phyloP scores from a whole-genome alignment of 2,113 vertebrate genomes.

The Alaudala cheleensis region DNA sequence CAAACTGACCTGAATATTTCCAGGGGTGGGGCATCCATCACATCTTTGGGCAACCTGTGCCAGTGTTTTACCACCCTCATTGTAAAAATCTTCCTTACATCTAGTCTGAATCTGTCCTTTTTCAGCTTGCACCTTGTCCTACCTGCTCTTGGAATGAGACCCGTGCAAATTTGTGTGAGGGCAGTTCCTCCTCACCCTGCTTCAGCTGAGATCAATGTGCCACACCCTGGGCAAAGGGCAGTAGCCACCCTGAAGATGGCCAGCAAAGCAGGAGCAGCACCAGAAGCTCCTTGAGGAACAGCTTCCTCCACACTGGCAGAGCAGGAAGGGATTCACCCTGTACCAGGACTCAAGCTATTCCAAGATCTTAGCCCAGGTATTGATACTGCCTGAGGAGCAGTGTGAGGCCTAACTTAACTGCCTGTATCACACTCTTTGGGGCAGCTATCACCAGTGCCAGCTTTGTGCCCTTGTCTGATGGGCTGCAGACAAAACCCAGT shows the following conservation, averaged over 20 bases:
- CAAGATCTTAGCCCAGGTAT: background rate
- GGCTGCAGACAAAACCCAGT: background rate
- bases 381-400: background rate
- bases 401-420: background rate
- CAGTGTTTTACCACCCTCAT: background rate
- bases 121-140: background rate
- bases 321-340: background rate
- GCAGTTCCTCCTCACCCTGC: background rate
- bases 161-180: background rate
- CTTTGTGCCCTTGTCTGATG: background rate
- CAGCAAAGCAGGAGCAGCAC: background rate
- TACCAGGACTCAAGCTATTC: background rate
- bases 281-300: background rate
- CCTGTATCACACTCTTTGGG: background rate
- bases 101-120: background rate
- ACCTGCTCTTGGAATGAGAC: background rate
- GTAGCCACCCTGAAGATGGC: background rate
- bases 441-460: background rate
- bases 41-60: background rate
- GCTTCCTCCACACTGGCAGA: background rate
- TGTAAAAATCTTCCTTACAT: background rate
- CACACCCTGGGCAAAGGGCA: background rate
- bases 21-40: background rate
- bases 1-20: background rate
- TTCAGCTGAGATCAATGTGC: background rate